A percentile compares a stretch with the other conserved stretches of the same genome.
Evolutionary conservation across 2,797 vertebrate genomes (phyloP).

Genomic region (Otolemur crassicaudatus): DNA sequence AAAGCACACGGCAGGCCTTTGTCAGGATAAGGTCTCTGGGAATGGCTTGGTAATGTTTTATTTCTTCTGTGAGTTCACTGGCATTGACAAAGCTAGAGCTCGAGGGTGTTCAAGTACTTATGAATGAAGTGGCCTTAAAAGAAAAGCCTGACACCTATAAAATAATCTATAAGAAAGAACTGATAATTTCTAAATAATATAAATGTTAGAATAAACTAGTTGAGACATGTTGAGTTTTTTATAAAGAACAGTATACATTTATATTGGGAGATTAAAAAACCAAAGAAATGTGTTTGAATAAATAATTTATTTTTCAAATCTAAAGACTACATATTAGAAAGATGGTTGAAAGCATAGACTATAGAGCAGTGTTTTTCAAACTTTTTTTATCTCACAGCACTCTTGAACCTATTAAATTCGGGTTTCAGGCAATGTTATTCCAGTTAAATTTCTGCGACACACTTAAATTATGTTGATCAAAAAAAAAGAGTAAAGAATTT

Average conservation of each 20-base stretch:
- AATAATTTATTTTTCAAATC: not conserved
- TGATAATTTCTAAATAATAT: not conserved
- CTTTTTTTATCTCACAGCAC: too few relatives aligned
- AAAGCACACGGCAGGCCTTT: not conserved
- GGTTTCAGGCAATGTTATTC: too few relatives aligned
- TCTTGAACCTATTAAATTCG: too few relatives aligned
- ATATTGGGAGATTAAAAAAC: not conserved
- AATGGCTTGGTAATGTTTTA: not conserved
- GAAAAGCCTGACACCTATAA: not conserved
- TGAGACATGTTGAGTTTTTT: not conserved
- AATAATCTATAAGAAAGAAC: not conserved
- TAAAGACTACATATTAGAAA: not conserved
- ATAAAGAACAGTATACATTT: not conserved
- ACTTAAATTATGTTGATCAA: too few relatives aligned
- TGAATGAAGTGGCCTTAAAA: not conserved
- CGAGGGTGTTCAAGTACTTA: not conserved
- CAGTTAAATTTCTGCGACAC: too few relatives aligned
- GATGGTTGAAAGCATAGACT: not conserved
- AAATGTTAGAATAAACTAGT: not conserved
- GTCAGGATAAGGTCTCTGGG: not conserved
- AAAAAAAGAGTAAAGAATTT: too few relatives aligned
- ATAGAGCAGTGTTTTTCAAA: too few relatives aligned
- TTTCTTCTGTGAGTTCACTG: not conserved
- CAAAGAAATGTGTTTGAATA: not conserved
- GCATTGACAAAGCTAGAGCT: not conserved